Evolutionary conservation across 2,888 invertebrate genomes (phyloP), one percentile per base, ranked within the genome.

Genomic region (Phymatocera aterrima): DNA sequence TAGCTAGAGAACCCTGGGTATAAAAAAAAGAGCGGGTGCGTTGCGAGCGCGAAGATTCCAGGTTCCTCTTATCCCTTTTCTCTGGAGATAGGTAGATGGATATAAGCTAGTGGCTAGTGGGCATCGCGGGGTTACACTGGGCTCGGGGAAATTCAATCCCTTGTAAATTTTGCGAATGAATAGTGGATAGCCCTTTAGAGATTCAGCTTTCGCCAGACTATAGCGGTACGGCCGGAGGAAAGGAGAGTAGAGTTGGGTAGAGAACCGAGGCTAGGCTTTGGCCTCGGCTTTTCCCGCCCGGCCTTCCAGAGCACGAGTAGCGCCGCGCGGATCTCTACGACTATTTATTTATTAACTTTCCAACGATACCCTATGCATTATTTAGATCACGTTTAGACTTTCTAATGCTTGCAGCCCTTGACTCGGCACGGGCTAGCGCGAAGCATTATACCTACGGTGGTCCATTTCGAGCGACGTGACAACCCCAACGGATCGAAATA

Each of bases 321-420:
- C n/a, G n/a, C n/a, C n/a, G 40, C 15, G 31, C 43, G 34, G 21
- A 72, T 34, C 34, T 40, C 40, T 5, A 21, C 24, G 21, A 24
- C 37, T 75, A 75, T 75, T 75, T 75, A 75, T 75, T 75, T 75
- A 75, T 75, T 60, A 75, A 75, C 75, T 75, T 75, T 40, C 75
- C 60, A n/a, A 60, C 37, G 57, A 75, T 75, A 75, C 60, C 75
- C 75, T 40, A 75, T 75, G 75, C 75, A 75, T 75, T 75, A 75
- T 75, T 75, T 75, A 75, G 57, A 75, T 75, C 75, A 60, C 75
- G 75, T 60, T 75, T 75, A 75, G 75, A 75, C 75, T 75, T 75
- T 75, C 34, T 75, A 75, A 75, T 75, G 54, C 60, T 57, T 57
- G 75, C 57, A 75, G 60, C 75, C 75, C 75, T 75, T 57, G 75